Evolutionary conservation across 2,797 vertebrate genomes (phyloP), one percentile per base, ranked within the genome.

Genomic region (Pseudochromis fuscus): DNA sequence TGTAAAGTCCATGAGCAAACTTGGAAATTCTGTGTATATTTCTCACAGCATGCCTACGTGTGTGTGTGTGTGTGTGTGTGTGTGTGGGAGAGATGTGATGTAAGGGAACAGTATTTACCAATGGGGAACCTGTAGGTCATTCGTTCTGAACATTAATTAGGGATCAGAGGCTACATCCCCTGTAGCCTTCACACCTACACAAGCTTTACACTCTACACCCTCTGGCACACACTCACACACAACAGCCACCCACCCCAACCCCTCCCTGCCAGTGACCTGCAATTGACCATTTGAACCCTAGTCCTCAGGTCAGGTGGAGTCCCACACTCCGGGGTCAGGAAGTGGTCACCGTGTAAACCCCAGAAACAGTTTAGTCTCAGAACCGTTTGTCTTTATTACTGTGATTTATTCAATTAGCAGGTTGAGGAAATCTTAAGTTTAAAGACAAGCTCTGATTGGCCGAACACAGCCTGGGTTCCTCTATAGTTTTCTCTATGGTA

Each of bases 251-350:
- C 53, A 27, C 28, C 35, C 49, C 28, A 35, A 18, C 25, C 38
- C 12, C 50, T 44, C 30, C 11, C 64, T 86, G 83, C 79, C 87
- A 1, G 83, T 97, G 97, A 98, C 97, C 97, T 94, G 91, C 91
- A 97, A 96, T 97, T 98, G 96, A 98, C 97, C 71, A 87, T 93
- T 93, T 97, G 96, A 98, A 98, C 97, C 95, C 94, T 88, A 84
- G 90, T 94, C 92, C 93, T 93, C 89, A 93, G 97, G 96, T 97
- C 96, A 91, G 83, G 80, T 89, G 93, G 92, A 94, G 93, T 92
- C 94, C 94, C 94, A 93, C 92, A 95, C 93, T 93, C 92, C 93
- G 94, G 97, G 96, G 97, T 98, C 96, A 97, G 88, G 92, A 94
- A 87, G 91, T 96, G 96, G 96, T 98, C 97, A 97, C 82, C 73